phyloP scores from a whole-genome alignment of 2,797 vertebrate species.

The Carcharodon carcharias region DNA sequence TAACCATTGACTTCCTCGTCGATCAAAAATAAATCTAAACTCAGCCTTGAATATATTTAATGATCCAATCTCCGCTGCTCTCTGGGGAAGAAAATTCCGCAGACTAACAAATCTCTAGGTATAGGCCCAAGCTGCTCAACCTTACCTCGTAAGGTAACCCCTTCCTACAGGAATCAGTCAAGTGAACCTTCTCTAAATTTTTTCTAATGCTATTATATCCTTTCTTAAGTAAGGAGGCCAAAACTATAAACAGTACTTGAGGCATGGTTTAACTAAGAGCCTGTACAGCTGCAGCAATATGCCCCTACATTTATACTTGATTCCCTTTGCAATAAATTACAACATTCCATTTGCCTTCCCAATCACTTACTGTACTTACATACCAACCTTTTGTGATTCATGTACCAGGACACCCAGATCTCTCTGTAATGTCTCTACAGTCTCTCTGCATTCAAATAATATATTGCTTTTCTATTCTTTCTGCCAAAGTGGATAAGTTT shows the following conservation, averaged over 20 bases:
- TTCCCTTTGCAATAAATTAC: too few relatives aligned
- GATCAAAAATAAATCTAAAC: not conserved
- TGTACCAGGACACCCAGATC: not conserved
- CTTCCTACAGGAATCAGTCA: not conserved
- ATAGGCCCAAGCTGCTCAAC: too few relatives aligned
- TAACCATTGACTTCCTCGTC: not conserved
- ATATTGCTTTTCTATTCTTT: not conserved
- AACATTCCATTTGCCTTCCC: not conserved
- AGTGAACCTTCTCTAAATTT: not conserved
- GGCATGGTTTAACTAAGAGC: too few relatives aligned
- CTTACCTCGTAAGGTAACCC: not conserved
- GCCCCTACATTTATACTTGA: too few relatives aligned
- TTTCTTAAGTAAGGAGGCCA: not conserved
- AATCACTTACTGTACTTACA: not conserved
- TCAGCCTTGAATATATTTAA: not conserved
- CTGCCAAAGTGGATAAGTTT: not conserved
- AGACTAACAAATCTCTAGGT: too few relatives aligned
- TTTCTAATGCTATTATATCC: not conserved
- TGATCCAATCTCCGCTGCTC: not conserved
- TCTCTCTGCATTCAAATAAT: not conserved
- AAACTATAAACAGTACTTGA: not conserved
- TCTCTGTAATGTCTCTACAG: too few relatives aligned
- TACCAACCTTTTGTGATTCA: not conserved
- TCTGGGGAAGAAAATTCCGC: not conserved
- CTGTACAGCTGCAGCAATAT: too few relatives aligned